phyloP scores from a whole-genome alignment of 2,113 vertebrate species.

The Eurystomus gularis region DNA sequence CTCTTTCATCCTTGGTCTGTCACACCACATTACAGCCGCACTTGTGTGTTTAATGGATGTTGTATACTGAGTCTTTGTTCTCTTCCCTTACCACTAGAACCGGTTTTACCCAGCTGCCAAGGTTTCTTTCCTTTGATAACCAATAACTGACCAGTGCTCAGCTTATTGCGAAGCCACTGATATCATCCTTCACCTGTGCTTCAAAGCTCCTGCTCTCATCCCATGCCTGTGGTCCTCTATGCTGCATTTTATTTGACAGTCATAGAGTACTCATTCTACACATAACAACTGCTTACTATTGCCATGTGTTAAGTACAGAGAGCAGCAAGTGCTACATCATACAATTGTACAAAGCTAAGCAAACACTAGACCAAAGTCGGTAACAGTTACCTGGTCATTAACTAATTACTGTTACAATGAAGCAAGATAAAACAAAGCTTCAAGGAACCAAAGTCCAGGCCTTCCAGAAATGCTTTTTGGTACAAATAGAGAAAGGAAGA shows the following conservation, averaged over 20 bases:
- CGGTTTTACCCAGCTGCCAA: background rate
- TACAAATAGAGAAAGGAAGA: background rate
- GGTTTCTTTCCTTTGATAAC: background rate
- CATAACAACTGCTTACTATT: background rate
- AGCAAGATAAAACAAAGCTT: background rate
- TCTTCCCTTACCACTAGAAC: background rate
- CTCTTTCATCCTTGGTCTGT: background rate
- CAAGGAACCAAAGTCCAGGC: background rate
- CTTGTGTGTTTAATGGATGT: background rate
- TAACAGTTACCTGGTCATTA: background rate
- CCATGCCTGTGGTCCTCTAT: background rate
- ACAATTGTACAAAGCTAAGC: background rate
- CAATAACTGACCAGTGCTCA: background rate
- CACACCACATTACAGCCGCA: background rate
- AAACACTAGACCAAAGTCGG: background rate
- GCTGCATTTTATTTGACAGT: background rate
- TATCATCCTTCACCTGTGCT: background rate
- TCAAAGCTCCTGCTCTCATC: background rate
- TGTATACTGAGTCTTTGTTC: background rate
- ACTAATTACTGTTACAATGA: background rate
- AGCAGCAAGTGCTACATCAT: background rate
- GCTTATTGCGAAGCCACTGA: background rate
- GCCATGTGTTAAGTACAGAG: background rate
- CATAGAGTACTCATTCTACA: background rate
- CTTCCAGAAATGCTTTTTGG: background rate